Evolutionary conservation across 1,140 invertebrate species (phyloP), one percentile per base, ranked within the genome.

Genomic region (Ips typographus): DNA sequence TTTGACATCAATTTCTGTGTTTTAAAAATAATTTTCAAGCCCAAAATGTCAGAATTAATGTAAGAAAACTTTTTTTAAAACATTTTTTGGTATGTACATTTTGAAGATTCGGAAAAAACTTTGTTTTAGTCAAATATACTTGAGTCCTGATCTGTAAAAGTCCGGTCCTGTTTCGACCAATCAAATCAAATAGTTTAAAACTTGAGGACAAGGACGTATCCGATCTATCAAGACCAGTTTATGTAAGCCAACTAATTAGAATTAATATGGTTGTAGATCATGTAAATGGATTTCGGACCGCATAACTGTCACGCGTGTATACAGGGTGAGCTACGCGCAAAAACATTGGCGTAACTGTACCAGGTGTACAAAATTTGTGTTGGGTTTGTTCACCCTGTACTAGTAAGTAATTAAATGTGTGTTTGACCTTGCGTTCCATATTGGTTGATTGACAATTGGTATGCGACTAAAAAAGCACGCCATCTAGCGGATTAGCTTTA

Each of bases 201-300:
- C 22, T 22, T 22, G 22, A 62, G 60, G 60, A 63, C 60, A 63
- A 63, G 60, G 60, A 49, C 60, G 60, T 38, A 52, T 63, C 40
- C 52, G 39, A 63, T 49, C 60, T 63, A 40, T 40, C 38, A 47
- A 49, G 39, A 63, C 60, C 7, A 40, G 60, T 63, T 63, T 63
- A 63, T 63, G 60, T 52, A 63, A 63, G 22, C 22, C 39, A 52
- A 63, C 52, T 63, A 63, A 63, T 63, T 63, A 63, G 52, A 63
- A 63, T 63, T 63, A 63, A 63, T 51, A 63, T 38, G n/a, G 44
- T 51, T 51, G 52, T 63, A 63, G 60, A 63, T 63, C 60, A 51
- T 63, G 60, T 52, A 63, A 63, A 63, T 63, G 22, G 37, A 63
- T 63, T 49, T 63, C 39, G 47, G 42, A 51, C 37, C 41, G 60